Evolutionary conservation across 2,888 invertebrate species (phyloP), one percentile per base, ranked within the genome.

Genomic region (Mythimna loreyi): DNA sequence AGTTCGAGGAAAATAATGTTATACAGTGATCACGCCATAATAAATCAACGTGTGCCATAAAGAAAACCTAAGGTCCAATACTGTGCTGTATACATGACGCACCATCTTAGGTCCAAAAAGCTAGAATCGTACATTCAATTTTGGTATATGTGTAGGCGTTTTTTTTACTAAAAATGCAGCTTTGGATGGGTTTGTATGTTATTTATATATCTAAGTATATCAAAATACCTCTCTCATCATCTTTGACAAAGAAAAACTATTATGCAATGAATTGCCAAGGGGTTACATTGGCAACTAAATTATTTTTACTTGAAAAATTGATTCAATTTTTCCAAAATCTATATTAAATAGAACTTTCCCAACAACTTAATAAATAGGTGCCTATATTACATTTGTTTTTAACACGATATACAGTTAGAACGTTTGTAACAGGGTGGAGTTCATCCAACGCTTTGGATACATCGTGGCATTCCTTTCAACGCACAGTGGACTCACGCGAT

Each of bases 391-490:
- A n/a, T n/a, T n/a, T n/a, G n/a, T n/a, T n/a, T n/a, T n/a, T n/a
- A n/a, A n/a, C 25, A 58, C 47, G 28, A 21, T 33, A 68, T 49
- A 62, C 13, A 60, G n/a, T 28, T 11, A 7, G 5, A 13, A 4
- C 21, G 75, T 91, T 91, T 87, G 76, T 83, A 92, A 80, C 96
- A 98, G 98, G 96, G 97, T 97, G 90, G 98, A 98, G 91, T 97
- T 98, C 87, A 97, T 98, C 86, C 97, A 98, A 93, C 97, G 98
- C 64, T 98, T 98, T 88, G 98, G 98, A 59, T 97, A 98, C 87
- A 98, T 97, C 56, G 97, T 98, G 57, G 98, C 98, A 2, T 99
- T 99, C 92, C 96, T 99, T 88, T 98, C 99, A 53, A 99, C 99
- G 0, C 98, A 98, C 90, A 98, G 98, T 88, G 99, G 99, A 0